These are phyloP conservation scores for Psittacula echo DNA, from an alignment of 2,797 vertebrate species.

Conservation along the genomic window DNA sequence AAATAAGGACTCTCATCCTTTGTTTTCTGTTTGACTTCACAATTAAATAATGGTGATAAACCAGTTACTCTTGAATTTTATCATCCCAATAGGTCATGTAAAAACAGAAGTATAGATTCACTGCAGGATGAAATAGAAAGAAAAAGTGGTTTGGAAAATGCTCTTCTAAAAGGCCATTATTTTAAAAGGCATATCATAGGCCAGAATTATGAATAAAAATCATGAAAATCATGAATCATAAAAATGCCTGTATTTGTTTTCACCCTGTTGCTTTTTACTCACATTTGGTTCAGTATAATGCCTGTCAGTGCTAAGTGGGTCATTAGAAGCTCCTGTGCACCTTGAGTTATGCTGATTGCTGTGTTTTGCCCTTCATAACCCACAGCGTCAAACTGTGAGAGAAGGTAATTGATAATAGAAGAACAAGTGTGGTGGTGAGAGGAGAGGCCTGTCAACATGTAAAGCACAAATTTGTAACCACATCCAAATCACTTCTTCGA, in stretches of 20 bases:
- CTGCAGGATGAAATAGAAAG: neutral
- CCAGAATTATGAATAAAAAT: neutral
- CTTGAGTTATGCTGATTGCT: neutral
- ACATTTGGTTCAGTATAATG: neutral
- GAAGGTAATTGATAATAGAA: neutral
- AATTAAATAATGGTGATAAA: neutral
- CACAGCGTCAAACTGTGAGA: neutral
- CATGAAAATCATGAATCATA: neutral
- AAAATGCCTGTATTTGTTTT: neutral
- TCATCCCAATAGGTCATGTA: neutral
- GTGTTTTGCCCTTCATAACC: neutral
- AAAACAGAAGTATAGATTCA: neutral
- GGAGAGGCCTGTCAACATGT: neutral
- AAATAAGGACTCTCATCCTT: neutral
- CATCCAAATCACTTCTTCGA: neutral
- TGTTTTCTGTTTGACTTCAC: constrained; percentile 1
- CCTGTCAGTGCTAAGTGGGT: neutral
- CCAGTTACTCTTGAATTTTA: neutral
- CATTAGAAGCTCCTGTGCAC: neutral
- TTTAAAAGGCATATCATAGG: neutral
- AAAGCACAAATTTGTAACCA: neutral
- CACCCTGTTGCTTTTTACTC: neutral
- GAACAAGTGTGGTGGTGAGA: neutral
- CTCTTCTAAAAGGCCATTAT: neutral
- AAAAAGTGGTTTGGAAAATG: neutral